Conservation (phyloP, 2,888 invertebrate species). For the Linyphia triangularis region DNA sequence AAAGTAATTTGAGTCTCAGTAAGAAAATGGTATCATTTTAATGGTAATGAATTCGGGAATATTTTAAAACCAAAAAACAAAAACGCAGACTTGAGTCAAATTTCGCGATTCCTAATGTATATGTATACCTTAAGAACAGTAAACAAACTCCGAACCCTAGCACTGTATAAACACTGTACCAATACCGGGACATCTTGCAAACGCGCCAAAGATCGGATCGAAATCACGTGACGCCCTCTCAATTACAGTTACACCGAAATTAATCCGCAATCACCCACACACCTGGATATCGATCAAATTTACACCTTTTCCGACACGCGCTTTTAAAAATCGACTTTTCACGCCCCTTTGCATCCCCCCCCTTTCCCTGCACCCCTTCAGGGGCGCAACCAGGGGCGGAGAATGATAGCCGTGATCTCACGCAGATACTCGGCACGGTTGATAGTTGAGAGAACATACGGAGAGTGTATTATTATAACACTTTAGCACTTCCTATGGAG, state of each 20-base stretch:
- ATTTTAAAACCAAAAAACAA: no score
- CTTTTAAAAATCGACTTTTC: constrained; percentile 64
- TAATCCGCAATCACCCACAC: constrained; percentile 61
- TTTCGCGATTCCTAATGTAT: no score
- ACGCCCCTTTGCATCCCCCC: constrained; percentile 12
- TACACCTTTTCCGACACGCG: constrained; percentile 28
- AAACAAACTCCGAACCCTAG: no score
- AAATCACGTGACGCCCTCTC: constrained; percentile 24
- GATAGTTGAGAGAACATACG: constrained; percentile 17
- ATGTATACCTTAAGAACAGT: no score
- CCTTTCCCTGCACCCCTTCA: constrained; percentile 39
- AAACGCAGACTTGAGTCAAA: no score
- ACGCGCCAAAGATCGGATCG: constrained; percentile 6
- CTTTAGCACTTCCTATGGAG: constrained; percentile 56
- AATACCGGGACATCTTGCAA: no score
- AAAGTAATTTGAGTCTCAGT: no score
- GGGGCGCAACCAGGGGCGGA: constrained; percentile 3
- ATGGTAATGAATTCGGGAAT: no score
- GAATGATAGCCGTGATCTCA: constrained; percentile 57
- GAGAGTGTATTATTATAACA: constrained; percentile 66
- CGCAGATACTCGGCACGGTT: constrained; percentile 53
- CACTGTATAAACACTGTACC: no score
- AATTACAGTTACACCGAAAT: constrained; percentile 61
- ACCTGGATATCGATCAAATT: constrained; percentile 60
- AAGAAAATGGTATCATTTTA: no score